Conservation (phyloP, 1,140 invertebrate species). For the Tribolium castaneum region DNA sequence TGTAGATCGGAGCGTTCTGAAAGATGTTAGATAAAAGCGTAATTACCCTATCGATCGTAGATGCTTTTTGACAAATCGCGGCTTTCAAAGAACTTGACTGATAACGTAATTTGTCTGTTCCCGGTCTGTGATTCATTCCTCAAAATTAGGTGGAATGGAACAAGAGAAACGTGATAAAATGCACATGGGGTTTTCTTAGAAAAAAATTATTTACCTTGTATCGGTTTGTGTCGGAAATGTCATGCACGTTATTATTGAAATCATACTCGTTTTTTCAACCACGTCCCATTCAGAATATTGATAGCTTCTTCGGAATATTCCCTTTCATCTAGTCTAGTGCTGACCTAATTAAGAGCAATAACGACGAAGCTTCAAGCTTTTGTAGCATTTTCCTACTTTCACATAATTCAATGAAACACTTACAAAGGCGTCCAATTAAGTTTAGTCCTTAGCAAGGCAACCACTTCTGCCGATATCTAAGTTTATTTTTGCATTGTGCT, state of each 20-base stretch:
- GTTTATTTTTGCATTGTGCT: conserved; percentile 4
- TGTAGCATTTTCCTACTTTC: conserved; percentile 32
- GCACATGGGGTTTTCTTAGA: background rate
- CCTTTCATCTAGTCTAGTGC: conserved; percentile 2
- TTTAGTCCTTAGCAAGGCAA: conserved; percentile 18
- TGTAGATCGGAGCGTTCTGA: no score
- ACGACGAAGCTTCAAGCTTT: conserved; percentile 21
- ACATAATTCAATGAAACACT: conserved; percentile 46
- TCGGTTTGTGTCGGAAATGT: background rate
- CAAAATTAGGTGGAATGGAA: conserved; percentile 9
- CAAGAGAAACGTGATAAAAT: conserved; percentile 13
- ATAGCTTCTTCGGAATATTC: background rate
- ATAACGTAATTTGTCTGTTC: background rate
- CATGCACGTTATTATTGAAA: background rate
- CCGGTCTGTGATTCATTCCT: conserved; percentile 1
- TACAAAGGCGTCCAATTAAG: conserved; percentile 41
- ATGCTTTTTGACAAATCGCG: background rate
- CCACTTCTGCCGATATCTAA: background rate
- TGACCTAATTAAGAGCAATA: conserved; percentile 21
- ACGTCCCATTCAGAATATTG: background rate
- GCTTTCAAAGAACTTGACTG: background rate
- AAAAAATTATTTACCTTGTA: background rate
- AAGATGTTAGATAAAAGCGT: background rate
- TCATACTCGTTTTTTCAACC: background rate
- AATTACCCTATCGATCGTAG: background rate